Percentiles rank a stretch among this genome's conserved stretches.
These are phyloP conservation scores for Volucella inanis DNA, from an alignment of 2,888 invertebrate species.

Conservation along the genomic window DNA sequence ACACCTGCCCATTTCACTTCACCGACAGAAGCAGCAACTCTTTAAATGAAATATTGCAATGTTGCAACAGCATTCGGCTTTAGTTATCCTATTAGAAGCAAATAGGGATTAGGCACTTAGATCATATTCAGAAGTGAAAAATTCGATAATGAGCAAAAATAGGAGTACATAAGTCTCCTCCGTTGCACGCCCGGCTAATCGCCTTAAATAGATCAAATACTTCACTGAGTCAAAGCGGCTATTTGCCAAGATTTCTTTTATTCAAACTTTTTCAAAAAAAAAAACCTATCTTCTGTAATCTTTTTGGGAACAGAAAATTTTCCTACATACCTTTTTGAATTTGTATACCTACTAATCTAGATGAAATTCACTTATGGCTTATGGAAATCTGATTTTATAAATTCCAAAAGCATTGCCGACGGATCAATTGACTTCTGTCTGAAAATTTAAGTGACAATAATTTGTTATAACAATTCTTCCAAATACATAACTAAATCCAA, in stretches of 20 bases:
- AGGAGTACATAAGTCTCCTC: constrained; percentile 36
- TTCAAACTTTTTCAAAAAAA: too few species aligned
- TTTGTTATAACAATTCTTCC: not conserved
- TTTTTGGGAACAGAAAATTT: constrained; percentile 37
- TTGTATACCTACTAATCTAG: constrained; percentile 18
- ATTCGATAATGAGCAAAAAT: constrained; percentile 62
- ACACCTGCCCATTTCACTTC: constrained; percentile 58
- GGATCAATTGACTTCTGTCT: constrained; percentile 56
- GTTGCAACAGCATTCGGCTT: constrained; percentile 50
- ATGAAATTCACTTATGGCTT: constrained; percentile 7
- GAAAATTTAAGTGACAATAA: constrained; percentile 1
- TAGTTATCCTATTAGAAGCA: constrained; percentile 62
- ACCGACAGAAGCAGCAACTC: constrained; percentile 40
- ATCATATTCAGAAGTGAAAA: constrained; percentile 24
- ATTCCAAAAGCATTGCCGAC: constrained; percentile 5
- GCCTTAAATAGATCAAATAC: constrained; percentile 61
- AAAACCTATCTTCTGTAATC: constrained; percentile 38
- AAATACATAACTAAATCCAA: constrained; percentile 18
- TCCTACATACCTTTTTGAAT: constrained; percentile 6
- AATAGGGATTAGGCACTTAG: constrained; percentile 56
- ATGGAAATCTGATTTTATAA: constrained; percentile 44
- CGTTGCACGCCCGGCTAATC: constrained; percentile 67
- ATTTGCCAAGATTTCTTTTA: constrained; percentile 20
- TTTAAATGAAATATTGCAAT: constrained; percentile 63
- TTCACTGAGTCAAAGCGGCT: constrained; percentile 10